These are phyloP conservation scores for Pundamilia nyererei DNA, from an alignment of 2,113 vertebrate species.

Conservation along the genomic window DNA sequence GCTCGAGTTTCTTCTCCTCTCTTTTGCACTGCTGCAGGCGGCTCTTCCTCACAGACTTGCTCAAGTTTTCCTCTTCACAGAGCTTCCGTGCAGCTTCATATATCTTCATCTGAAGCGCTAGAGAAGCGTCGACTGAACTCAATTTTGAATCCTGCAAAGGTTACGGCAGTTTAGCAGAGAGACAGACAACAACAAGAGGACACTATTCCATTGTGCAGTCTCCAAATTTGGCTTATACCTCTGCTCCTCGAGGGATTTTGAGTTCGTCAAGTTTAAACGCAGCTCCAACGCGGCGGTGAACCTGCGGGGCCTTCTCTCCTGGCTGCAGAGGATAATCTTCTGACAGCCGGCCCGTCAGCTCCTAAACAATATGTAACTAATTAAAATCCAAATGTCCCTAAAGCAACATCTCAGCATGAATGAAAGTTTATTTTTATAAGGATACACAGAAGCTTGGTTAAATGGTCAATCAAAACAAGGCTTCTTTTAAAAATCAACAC, in stretches of 20 bases:
- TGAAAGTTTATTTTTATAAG: not conserved
- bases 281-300: slow-evolving; percentile 82
- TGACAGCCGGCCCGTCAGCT: slow-evolving; percentile 82
- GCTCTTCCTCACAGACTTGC: slow-evolving; percentile 75
- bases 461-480: not conserved
- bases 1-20: slow-evolving; percentile 82
- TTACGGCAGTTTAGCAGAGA: not conserved
- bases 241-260: slow-evolving; percentile 62
- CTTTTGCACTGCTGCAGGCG: slow-evolving; percentile 69
- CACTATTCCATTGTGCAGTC: not conserved
- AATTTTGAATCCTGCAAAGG: slow-evolving; percentile 73
- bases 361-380: slow-evolving; percentile 61
- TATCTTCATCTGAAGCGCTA: slow-evolving; percentile 88
- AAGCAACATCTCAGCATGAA: not conserved
- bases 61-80: slow-evolving; percentile 74
- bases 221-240: slow-evolving; percentile 63
- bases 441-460: not conserved
- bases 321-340: slow-evolving; percentile 81
- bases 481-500: not conserved
- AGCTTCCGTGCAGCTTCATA: slow-evolving; percentile 77
- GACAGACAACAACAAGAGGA: not conserved
- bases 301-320: slow-evolving; percentile 80
- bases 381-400: not conserved
- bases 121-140: slow-evolving; percentile 73
- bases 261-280: slow-evolving; percentile 82